Evolutionary conservation across 1,140 invertebrate genomes (phyloP), one percentile per base, ranked within the genome.

Genomic region (honey bee (Apis mellifera)): DNA sequence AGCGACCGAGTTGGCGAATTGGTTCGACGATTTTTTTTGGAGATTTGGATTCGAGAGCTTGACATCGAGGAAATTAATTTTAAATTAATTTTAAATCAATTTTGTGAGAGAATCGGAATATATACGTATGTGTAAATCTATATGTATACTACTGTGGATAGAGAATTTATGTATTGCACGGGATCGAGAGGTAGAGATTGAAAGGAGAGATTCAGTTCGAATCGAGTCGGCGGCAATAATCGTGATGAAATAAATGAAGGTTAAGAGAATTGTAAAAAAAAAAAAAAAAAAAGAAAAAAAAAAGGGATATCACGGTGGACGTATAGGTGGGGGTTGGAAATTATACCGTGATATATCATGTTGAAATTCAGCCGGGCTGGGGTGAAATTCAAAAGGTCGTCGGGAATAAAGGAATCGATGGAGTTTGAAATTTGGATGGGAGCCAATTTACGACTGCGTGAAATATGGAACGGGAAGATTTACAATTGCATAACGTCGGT

Each of bases 351-450:
- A 82, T 78, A 77, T 82, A 78, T 82, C n/a, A 23, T 48, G 26
- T 3, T n/a, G 64, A 70, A 70, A 82, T 55, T 52, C 71, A 19
- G 0, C 15, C 15, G 12, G 15, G 11, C 13, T 48, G 65, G 70
- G 23, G 62, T 17, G 62, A 64, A 64, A 64, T 64, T 64, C 74
- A 78, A 82, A 82, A 71, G 81, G 81, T 17, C 65, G 55, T 12
- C 26, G 59, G 8, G 80, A 60, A 82, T 78, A 82, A 82, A 82
- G 73, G 81, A 77, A 82, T 78, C 81, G 81, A 82, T 82, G 74
- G 81, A 78, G 81, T 82, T 78, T 82, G 75, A 82, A 82, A 77
- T 82, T 82, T 82, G 75, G 81, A 78, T 78, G 57, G 26, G 13
- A 21, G 81, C 75, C 81, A 82, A 82, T 82, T 82, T 64, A 77